Evolutionary conservation across 1,140 invertebrate genomes (phyloP).

Genomic region (Drosophila pachea): DNA sequence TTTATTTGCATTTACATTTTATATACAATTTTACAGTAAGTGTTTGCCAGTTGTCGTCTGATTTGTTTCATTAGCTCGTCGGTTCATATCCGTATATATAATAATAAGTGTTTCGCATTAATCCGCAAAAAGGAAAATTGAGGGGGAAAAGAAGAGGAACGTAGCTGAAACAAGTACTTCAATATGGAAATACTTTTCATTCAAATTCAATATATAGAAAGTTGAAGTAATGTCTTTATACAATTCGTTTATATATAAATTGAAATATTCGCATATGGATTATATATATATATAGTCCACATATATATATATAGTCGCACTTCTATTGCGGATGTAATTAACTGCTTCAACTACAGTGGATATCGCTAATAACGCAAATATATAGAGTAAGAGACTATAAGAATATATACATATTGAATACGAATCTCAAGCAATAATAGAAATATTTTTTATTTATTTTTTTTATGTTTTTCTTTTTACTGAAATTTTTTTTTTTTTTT

Average conservation of each 20-base stretch:
- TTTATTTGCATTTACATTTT: slow-evolving; percentile 74
- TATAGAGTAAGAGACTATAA: not conserved
- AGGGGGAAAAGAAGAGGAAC: no score
- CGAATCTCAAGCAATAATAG: not conserved
- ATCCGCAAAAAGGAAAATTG: slow-evolving; percentile 24
- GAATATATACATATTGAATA: slow-evolving; percentile 17
- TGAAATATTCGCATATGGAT: slow-evolving; percentile 29
- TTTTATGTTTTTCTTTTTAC: no score
- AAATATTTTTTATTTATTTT: no score
- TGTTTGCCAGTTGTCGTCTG: slow-evolving; percentile 40
- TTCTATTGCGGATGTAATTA: slow-evolving; percentile 47
- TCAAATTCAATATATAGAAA: slow-evolving; percentile 21
- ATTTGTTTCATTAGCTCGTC: slow-evolving; percentile 54
- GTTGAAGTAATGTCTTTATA: slow-evolving; percentile 33
- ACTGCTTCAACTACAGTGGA: slow-evolving; percentile 48
- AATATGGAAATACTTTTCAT: not conserved
- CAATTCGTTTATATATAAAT: slow-evolving; percentile 34
- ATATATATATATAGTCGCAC: slow-evolving; percentile 21
- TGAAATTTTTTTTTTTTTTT: no score
- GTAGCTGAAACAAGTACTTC: no score
- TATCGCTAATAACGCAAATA: slow-evolving; percentile 32
- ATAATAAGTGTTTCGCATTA: slow-evolving; percentile 54
- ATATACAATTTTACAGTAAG: slow-evolving; percentile 73
- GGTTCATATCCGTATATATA: slow-evolving; percentile 31
- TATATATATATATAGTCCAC: slow-evolving; percentile 25